Conservation (phyloP, 2,888 invertebrate genomes). For the Homarus gammarus region DNA sequence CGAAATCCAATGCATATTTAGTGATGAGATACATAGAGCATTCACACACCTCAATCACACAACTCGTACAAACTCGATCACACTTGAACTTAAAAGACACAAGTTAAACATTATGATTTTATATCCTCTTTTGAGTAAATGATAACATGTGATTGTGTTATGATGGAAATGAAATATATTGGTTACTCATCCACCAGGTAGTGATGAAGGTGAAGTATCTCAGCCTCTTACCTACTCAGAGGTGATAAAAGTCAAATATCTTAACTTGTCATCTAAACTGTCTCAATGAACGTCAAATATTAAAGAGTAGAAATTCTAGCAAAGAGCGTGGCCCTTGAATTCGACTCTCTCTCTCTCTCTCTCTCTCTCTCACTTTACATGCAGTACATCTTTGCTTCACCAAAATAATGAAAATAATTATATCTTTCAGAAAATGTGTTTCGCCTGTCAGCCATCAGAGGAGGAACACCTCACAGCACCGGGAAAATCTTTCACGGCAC, state of each 20-base stretch:
- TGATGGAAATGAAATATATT: not conserved
- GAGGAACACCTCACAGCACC: no score
- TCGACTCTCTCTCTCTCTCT: not conserved
- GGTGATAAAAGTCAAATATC: conserved; percentile 1
- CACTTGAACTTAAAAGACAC: not conserved
- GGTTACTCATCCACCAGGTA: not conserved
- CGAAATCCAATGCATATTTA: no score
- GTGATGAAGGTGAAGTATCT: not conserved
- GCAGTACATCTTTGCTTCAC: no score
- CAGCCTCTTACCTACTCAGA: not conserved
- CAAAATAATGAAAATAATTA: no score
- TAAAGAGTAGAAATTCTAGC: not conserved
- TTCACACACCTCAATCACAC: no score
- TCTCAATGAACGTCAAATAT: not conserved
- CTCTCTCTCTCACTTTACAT: no score
- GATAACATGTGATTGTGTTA: not conserved
- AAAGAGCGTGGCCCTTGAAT: not conserved
- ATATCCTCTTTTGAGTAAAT: not conserved
- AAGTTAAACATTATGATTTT: not conserved
- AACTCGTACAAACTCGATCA: no score
- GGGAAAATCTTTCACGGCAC: no score
- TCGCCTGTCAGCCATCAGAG: no score
- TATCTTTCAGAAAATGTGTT: no score
- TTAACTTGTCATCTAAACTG: not conserved
- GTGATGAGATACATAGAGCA: no score